Conservation (phyloP, 37 sponge, comb jelly and placozoan species). For the Eunapius fragilis region DNA sequence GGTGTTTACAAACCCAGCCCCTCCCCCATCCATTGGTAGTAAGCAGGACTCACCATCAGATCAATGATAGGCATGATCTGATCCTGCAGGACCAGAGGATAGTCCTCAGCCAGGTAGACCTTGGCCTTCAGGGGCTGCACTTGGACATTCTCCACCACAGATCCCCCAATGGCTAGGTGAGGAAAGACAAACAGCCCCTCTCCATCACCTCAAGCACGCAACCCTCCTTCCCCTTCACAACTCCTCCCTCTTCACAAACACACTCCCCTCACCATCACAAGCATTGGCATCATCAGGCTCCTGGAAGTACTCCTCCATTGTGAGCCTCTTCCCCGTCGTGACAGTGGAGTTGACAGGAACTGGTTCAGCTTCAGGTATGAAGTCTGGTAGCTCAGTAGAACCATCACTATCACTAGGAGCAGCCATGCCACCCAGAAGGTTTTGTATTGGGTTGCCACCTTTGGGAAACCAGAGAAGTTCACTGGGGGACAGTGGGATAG, state of each 20-base stretch:
- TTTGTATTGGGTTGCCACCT: slow-evolving; percentile 16
- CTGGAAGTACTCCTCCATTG: slow-evolving; percentile 70
- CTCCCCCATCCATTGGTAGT: too few relatives aligned
- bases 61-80: slow-evolving; percentile 94
- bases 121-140: slow-evolving; percentile 93
- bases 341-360: background rate
- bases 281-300: slow-evolving; percentile 49
- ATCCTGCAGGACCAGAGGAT: slow-evolving; percentile 87
- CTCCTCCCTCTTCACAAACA: background rate
- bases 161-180: slow-evolving; percentile 67
- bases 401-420: too few relatives aligned
- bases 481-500: background rate
- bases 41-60: slow-evolving; percentile 62
- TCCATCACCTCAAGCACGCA: background rate
- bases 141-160: slow-evolving; percentile 58
- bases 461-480: too few relatives aligned
- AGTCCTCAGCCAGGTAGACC: slow-evolving; percentile 89
- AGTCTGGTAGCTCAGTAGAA: slow-evolving; percentile 1
- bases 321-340: slow-evolving; percentile 2
- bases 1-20: too few relatives aligned
- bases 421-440: slow-evolving; percentile 20
- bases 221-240: background rate
- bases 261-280: slow-evolving; percentile 60
- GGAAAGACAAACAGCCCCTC: background rate
- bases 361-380: slow-evolving; percentile 32